Base-by-base conservation (phyloP, 2,888 invertebrate species). In the Perizoma affinitatum region DNA sequence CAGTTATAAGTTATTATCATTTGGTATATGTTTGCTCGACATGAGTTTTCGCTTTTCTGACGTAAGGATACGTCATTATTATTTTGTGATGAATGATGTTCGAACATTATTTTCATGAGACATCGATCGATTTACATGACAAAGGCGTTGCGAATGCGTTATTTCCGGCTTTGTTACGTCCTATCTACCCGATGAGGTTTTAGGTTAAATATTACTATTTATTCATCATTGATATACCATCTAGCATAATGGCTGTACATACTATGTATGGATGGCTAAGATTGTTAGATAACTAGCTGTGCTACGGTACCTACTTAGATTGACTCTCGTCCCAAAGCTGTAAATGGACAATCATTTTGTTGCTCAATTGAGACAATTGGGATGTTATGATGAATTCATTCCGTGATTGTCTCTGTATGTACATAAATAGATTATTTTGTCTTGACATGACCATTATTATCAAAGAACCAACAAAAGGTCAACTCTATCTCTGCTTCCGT, bases 61-160 rank as follows among this genome's bases (percentile, higher is more conserved):
- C 7, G 9, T 35, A 47, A 35, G 3, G 35, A 35, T 45, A 44
- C 41, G 41, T 22, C 22, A n/a, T n/a, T n/a, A n/a, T 5, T 1
- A 11, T 1, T 11, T 6, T 44, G 4, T 10, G 22, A 44, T 45
- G 11, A 22, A 38, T 5, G 7, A 7, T 38, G 38, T 38, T 44
- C n/a, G 34, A 46, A 9, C 5, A 6, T 8, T 35, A 46, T 45
- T 6, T 45, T 44, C 22, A 34, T 34, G 7, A n/a, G 8, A 41
- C 48, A 35, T 46, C n/a, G 33, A 4, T 54, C 11, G 22, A 7
- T 47, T 61, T 47, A 34, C 47, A 59, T 52, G 50, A 50, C 55
- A 51, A 51, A 58, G 5, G 62, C 58, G 51, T 56, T 46, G 53
- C 53, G 55, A 45, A 62, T 62, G 53, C 52, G 6, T 45, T 53